Evolutionary conservation across 1,140 invertebrate species (phyloP).

Genomic region (Berghia stephanieae): DNA sequence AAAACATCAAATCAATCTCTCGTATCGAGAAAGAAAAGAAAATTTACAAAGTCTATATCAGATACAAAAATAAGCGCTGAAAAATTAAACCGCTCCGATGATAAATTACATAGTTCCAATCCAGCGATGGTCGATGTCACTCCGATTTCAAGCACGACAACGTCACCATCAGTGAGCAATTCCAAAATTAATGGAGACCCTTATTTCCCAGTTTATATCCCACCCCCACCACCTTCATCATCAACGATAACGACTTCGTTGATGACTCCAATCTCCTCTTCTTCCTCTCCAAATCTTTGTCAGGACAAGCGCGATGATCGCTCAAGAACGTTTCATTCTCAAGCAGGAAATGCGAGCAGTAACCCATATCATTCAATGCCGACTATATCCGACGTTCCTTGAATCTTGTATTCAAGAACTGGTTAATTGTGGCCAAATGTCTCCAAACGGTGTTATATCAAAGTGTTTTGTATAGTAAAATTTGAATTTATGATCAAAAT

Average conservation of each 20-base stretch:
- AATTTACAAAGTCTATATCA: not conserved
- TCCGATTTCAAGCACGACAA: not conserved
- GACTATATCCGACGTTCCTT: not conserved
- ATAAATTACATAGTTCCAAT: not conserved
- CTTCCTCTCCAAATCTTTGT: no score
- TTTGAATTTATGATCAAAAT: no score
- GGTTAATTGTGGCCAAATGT: no score
- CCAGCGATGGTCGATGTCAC: conserved; percentile 16
- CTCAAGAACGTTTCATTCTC: not conserved
- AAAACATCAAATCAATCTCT: not conserved
- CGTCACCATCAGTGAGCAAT: not conserved
- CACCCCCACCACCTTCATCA: conserved; percentile 6
- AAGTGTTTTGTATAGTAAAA: no score
- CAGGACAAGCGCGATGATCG: not conserved
- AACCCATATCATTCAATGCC: conserved; percentile 16
- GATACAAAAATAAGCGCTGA: not conserved
- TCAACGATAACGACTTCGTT: not conserved
- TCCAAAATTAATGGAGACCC: not conserved
- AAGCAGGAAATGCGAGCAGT: not conserved
- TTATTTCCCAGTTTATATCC: no score
- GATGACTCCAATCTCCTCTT: no score
- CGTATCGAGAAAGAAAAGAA: conserved; percentile 1
- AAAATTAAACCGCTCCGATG: not conserved
- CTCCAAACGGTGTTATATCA: no score
- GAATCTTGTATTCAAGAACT: no score